phyloP scores from a whole-genome alignment of 2,888 invertebrate genomes.

The Platerodrilus igneus region DNA sequence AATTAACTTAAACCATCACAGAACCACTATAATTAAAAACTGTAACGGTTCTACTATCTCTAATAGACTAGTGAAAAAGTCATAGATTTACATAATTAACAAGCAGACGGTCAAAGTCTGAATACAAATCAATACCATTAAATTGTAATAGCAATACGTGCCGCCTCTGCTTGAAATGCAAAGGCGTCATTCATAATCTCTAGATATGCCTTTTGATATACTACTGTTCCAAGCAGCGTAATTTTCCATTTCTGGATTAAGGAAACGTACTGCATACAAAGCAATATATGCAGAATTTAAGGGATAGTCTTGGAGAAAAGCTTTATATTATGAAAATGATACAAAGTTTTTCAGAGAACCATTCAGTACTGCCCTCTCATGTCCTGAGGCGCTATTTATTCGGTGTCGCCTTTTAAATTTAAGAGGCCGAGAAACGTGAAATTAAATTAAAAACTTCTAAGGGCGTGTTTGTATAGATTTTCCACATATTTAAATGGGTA shows the following conservation, averaged over 20 bases:
- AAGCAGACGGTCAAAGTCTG: too few species aligned
- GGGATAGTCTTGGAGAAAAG: too few species aligned
- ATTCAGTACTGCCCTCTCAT: constrained; percentile 2
- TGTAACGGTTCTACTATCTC: too few species aligned
- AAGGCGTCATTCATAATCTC: constrained; percentile 15
- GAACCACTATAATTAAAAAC: too few species aligned
- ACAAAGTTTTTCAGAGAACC: constrained; percentile 10
- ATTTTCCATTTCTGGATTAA: constrained; percentile 11
- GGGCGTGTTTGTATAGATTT: constrained; percentile 27
- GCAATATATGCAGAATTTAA: constrained; percentile 10
- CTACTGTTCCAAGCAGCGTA: constrained; percentile 12
- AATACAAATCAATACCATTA: too few species aligned
- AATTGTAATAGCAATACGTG: too few species aligned
- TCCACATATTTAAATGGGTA: constrained; percentile 29
- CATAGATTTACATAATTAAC: too few species aligned
- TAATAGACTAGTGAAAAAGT: too few species aligned
- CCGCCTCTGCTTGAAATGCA: constrained; percentile 14
- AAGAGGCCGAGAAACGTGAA: constrained; percentile 19
- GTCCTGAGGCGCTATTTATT: constrained; percentile 16
- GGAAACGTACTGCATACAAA: constrained; percentile 12
- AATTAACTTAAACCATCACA: too few species aligned
- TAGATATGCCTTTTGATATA: constrained; percentile 20
- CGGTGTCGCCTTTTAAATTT: constrained; percentile 19
- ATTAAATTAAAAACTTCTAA: constrained; percentile 31
- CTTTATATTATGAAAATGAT: constrained; percentile 15